Evolutionary conservation across 1,140 invertebrate species (phyloP).

Genomic region (Hycleus phaleratus): DNA sequence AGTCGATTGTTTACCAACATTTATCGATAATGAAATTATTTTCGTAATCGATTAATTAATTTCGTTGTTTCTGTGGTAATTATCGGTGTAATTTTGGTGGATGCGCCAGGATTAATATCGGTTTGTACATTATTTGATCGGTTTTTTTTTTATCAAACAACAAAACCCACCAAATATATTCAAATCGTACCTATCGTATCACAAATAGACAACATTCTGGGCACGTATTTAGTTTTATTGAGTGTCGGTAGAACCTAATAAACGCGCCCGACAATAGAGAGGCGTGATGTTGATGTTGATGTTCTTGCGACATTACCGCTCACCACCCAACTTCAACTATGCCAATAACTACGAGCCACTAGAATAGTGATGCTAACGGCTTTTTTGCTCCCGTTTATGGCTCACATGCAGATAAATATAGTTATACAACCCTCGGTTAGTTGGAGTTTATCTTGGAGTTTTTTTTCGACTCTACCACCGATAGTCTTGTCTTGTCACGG

Average conservation of each 20-base stretch:
- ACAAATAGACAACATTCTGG: conserved; percentile 9
- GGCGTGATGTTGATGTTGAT: conserved; percentile 32
- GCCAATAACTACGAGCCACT: conserved; percentile 16
- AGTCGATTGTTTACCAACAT: no score
- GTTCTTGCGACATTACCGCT: conserved; percentile 14
- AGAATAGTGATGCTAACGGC: background rate
- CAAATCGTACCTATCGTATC: no score
- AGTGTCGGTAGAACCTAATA: conserved; percentile 32
- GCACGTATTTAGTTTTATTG: conserved; percentile 33
- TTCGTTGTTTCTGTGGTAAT: no score
- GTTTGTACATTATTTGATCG: no score
- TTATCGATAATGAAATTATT: no score
- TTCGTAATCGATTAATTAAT: no score
- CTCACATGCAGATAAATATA: background rate
- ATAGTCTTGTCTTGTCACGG: conserved; percentile 4
- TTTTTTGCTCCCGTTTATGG: background rate
- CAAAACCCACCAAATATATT: no score
- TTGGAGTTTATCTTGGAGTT: no score
- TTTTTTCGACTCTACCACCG: no score
- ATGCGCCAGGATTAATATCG: no score
- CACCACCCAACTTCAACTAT: conserved; percentile 14
- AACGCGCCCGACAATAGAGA: conserved; percentile 28
- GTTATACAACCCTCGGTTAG: background rate
- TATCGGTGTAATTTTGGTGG: no score
- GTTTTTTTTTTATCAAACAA: no score